Conservation (phyloP, 1,140 invertebrate genomes). For the Brachionus rotundiformis region DNA sequence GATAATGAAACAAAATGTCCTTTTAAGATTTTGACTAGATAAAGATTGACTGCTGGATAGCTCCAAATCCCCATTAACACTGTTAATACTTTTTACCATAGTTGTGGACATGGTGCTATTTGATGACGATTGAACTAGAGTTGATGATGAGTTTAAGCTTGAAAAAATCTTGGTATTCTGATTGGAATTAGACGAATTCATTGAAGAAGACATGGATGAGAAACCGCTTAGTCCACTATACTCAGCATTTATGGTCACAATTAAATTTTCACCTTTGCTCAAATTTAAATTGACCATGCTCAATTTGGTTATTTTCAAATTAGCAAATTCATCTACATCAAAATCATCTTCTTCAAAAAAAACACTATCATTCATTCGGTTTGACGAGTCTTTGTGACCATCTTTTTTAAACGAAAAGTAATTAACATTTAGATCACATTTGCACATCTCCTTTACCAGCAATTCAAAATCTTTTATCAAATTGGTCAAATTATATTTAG, state of each 20-base stretch:
- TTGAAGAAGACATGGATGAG: conserved; percentile 16
- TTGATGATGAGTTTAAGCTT: background rate
- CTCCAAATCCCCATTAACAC: conserved; percentile 20
- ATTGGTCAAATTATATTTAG: conserved; percentile 49
- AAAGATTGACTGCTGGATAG: background rate
- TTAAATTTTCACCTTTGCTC: background rate
- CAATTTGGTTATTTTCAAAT: conserved; percentile 5
- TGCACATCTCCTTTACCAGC: background rate
- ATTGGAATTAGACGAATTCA: background rate
- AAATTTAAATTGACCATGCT: background rate
- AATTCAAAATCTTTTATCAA: conserved; percentile 29
- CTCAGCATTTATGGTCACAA: conserved; percentile 10
- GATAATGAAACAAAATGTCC: conserved; percentile 28
- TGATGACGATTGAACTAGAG: background rate
- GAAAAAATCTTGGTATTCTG: background rate
- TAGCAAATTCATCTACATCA: conserved; percentile 8
- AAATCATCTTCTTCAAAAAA: conserved; percentile 30
- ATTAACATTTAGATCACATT: conserved; percentile 14
- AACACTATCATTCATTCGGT: conserved; percentile 11
- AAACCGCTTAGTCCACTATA: background rate
- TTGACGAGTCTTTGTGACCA: background rate
- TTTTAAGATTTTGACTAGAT: conserved; percentile 7
- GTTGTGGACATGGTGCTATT: background rate
- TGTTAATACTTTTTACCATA: conserved; percentile 22
- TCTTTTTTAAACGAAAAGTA: conserved; percentile 35